A percentile compares a stretch with the other conserved stretches of the same genome.
Conservation (phyloP, 30 jellyfish, hydroid and myxozoan species). For the Phacellophora camtschatica region DNA sequence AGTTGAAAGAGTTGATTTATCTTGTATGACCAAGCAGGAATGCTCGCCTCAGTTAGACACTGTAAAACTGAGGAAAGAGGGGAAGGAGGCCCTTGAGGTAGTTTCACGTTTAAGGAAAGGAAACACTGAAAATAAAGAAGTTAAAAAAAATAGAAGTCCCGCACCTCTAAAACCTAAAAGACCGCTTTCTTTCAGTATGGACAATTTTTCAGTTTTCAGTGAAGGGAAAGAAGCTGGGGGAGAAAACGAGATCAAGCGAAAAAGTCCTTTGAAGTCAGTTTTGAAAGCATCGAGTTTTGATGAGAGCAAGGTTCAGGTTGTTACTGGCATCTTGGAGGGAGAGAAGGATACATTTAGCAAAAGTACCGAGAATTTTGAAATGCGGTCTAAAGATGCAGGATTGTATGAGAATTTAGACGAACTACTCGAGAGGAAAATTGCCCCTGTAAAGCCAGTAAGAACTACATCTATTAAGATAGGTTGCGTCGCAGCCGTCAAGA, state of each 20-base stretch:
- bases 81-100: conserved; percentile 40
- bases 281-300: conserved; percentile 17
- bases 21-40: too few relatives aligned
- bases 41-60: too few relatives aligned
- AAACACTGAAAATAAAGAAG: neutral
- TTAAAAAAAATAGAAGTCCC: conserved; percentile 5
- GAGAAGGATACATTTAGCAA: neutral
- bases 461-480: conserved; percentile 49
- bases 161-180: conserved; percentile 63
- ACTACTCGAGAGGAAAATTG: neutral
- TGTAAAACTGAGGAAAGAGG: conserved; percentile 37
- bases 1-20: neutral
- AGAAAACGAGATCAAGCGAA: neutral
- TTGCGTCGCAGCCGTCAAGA: too few relatives aligned
- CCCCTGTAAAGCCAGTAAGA: conserved; percentile 55
- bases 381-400: conserved; percentile 29
- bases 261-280: conserved; percentile 17
- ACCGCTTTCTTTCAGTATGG: conserved; percentile 60
- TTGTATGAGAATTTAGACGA: conserved; percentile 1
- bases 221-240: neutral
- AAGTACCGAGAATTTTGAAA: neutral
- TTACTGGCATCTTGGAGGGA: neutral
- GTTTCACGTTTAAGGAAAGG: conserved; percentile 22
- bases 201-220: conserved; percentile 8
- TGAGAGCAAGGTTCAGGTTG: neutral